Evolutionary conservation across 2,888 invertebrate genomes (phyloP).

Genomic region (Caenorhabditis becei): DNA sequence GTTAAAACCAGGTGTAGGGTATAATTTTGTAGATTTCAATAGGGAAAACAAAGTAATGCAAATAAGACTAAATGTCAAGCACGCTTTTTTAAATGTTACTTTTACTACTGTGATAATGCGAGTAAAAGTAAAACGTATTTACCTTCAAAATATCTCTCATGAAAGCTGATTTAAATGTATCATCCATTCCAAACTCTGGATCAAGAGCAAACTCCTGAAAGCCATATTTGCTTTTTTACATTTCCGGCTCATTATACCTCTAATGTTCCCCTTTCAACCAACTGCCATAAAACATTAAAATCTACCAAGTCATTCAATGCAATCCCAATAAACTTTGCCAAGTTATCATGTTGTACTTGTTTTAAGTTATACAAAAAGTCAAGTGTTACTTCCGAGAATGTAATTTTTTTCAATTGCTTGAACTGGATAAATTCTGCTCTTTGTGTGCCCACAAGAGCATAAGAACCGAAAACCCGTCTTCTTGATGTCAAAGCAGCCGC

Average conservation of each 20-base stretch:
- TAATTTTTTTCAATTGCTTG: constrained; percentile 71
- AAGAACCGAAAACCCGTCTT: constrained; percentile 61
- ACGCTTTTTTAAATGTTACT: too few relatives aligned
- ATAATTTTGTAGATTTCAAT: too few relatives aligned
- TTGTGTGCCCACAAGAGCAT: constrained; percentile 75
- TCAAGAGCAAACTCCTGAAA: constrained; percentile 76
- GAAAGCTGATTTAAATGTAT: constrained; percentile 80
- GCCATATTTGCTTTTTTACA: neutral
- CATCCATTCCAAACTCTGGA: constrained; percentile 77
- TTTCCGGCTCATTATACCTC: constrained; percentile 36
- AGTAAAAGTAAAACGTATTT: too few relatives aligned
- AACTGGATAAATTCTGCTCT: constrained; percentile 77
- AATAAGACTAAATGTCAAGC: too few relatives aligned
- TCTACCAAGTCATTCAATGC: constrained; percentile 74
- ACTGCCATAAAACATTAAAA: constrained; percentile 73
- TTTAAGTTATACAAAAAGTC: constrained; percentile 75
- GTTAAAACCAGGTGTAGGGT: too few relatives aligned
- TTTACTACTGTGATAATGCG: too few relatives aligned
- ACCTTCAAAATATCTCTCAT: constrained; percentile 78
- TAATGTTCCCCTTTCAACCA: constrained; percentile 77
- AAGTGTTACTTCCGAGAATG: constrained; percentile 71
- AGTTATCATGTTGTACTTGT: constrained; percentile 77
- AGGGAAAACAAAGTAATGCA: too few relatives aligned
- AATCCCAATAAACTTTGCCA: constrained; percentile 76
- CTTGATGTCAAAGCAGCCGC: constrained; percentile 53